Base-by-base conservation (phyloP, 37 sponge, comb jelly and placozoan species). In the Tethya wilhelma region DNA sequence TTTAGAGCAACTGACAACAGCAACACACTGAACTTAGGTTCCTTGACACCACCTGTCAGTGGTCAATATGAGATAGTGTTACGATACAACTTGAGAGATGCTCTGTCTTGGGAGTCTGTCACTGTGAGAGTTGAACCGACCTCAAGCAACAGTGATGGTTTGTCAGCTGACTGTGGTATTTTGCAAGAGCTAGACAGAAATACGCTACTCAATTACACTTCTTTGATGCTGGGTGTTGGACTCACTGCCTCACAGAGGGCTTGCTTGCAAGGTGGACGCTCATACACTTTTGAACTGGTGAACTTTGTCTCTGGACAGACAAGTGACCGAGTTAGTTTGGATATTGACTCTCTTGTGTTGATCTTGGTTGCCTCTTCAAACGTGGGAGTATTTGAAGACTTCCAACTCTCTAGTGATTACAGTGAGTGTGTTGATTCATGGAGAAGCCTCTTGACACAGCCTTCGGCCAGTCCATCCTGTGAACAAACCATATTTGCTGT, bases 311-410 rank as follows among this genome's bases (percentile, higher is more conserved):
- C 82, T 46, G 93, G 93, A 31, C 53, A 32, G 36, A 36, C 29
- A 0, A 23, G 30, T 33, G 55, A 25, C 32, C 23, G 64, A 26
- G 42, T 58, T 20, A 40, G 56, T 22, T 40, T 88, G 58, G 28
- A 74, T 36, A 84, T 94, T n/a, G 95, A 94, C 70, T 94, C 95
- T 0, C 45, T 94, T 22, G 82, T 87, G 0, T 26, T 94, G 12
- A 39, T 91, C 19, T 82, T 82, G 2, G 42, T 72, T 0, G 26
- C 38, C 14, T 44, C 59, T 8, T 25, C 73, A n/a, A 44, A 38
- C 2, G 56, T 90, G 5, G 56, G 28, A 20, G 70, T 77, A 20
- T 75, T 90, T 29, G 20, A 19, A 0, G 73, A 81, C 28, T 38
- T 59, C 23, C n/a, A 20, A 26, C 44, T 75, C 30, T 0, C 34